Evolutionary conservation across 2,888 invertebrate species (phyloP).

Genomic region (Nasonovia ribisnigri): DNA sequence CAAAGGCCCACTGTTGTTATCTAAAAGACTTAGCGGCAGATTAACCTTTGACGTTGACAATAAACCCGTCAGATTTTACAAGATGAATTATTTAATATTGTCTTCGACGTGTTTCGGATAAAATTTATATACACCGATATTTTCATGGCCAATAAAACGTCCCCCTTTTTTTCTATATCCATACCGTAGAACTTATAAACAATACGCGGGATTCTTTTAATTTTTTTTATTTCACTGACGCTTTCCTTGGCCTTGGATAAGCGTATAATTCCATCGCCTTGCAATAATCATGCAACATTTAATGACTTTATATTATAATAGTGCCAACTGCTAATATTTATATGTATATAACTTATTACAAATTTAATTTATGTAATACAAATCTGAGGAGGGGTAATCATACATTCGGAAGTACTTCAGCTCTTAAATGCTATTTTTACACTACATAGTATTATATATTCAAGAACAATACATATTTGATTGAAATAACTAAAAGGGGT

Average conservation of each 20-base stretch:
- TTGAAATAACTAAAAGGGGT: background rate
- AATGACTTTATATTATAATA: slow-evolving; percentile 1
- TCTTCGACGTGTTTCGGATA: slow-evolving; percentile 1
- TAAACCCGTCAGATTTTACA: slow-evolving; percentile 55
- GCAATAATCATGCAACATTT: background rate
- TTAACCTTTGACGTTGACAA: slow-evolving; percentile 63
- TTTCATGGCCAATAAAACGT: slow-evolving; percentile 28
- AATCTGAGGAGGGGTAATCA: slow-evolving; percentile 4
- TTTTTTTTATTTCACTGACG: background rate
- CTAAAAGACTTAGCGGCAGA: slow-evolving; percentile 54
- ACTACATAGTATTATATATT: background rate
- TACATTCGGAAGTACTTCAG: slow-evolving; percentile 30
- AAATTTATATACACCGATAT: slow-evolving; percentile 28
- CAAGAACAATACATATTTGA: slow-evolving; percentile 39
- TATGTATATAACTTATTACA: background rate
- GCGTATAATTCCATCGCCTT: background rate
- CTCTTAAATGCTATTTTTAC: slow-evolving; percentile 35
- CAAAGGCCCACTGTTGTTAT: slow-evolving; percentile 57
- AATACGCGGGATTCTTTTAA: background rate
- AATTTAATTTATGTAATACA: background rate
- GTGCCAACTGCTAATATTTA: background rate
- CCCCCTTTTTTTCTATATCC: background rate
- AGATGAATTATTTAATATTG: slow-evolving; percentile 63
- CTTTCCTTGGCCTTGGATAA: background rate
- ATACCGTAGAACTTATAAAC: background rate